Conservation (phyloP, 2,888 invertebrate species). For the Oligia latruncula region DNA sequence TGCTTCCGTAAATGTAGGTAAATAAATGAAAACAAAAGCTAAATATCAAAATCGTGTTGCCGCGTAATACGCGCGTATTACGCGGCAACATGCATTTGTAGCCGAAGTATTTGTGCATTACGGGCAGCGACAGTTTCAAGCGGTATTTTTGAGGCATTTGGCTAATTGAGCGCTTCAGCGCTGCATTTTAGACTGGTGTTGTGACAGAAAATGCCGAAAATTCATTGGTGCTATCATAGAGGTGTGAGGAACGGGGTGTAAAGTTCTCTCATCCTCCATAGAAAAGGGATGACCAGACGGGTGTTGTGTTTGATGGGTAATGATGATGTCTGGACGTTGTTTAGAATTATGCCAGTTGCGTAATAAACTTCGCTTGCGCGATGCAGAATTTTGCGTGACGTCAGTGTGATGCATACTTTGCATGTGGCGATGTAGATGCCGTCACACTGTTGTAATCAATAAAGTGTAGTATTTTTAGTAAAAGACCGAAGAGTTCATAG, state of each 20-base stretch:
- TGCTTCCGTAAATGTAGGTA: not conserved
- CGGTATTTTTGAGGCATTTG: constrained; percentile 41
- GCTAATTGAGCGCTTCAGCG: constrained; percentile 35
- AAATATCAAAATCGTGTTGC: not conserved
- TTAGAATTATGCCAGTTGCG: not conserved
- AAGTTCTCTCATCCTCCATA: not conserved
- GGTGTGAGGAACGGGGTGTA: not conserved
- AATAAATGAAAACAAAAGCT: constrained; percentile 3
- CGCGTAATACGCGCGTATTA: not conserved
- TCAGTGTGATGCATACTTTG: not conserved
- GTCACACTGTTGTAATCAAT: not conserved
- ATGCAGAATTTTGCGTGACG: not conserved
- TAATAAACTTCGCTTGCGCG: not conserved
- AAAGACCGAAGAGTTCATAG: not conserved
- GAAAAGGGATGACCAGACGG: not conserved
- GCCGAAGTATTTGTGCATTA: constrained; percentile 23
- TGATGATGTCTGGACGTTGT: not conserved
- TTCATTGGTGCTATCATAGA: not conserved
- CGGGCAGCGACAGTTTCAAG: constrained; percentile 21
- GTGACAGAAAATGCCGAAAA: constrained; percentile 4
- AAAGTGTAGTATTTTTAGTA: not conserved
- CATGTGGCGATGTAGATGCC: not conserved
- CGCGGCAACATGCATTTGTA: constrained; percentile 4
- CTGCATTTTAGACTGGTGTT: constrained; percentile 24
- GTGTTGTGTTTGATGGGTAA: not conserved